Conservation (phyloP, 2,888 invertebrate genomes). For the Seira sanloemensis region DNA sequence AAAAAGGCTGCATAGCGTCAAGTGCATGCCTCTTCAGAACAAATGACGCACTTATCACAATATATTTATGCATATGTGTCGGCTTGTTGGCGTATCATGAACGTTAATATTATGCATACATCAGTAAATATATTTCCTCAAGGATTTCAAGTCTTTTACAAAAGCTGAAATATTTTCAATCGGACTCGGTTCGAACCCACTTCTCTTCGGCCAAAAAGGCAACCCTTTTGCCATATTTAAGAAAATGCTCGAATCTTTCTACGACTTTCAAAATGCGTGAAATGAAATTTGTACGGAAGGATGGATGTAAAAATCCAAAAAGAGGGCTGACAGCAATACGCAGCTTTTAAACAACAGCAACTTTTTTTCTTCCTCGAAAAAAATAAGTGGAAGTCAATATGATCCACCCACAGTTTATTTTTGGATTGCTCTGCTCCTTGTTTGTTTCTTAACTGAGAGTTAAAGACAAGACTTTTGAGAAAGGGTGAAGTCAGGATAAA, state of each 20-base stretch:
- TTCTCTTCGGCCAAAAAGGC: too few species aligned
- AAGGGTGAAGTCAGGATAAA: conserved; percentile 27
- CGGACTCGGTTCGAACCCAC: too few species aligned
- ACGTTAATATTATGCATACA: conserved; percentile 32
- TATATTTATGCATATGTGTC: conserved; percentile 31
- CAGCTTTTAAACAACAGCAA: conserved; percentile 28
- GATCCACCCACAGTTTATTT: conserved; percentile 62
- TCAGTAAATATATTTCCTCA: neutral
- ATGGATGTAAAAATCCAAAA: conserved; percentile 5
- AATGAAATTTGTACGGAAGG: conserved; percentile 56
- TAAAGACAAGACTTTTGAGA: neutral
- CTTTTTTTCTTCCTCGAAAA: conserved; percentile 19
- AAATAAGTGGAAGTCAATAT: conserved; percentile 58
- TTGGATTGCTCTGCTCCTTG: conserved; percentile 38
- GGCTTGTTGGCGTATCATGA: conserved; percentile 28
- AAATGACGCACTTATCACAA: conserved; percentile 45
- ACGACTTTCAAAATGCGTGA: conserved; percentile 57
- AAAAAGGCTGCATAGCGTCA: conserved; percentile 32
- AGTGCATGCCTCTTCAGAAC: conserved; percentile 26
- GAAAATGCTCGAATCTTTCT: neutral
- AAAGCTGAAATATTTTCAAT: too few species aligned
- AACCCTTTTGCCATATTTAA: too few species aligned
- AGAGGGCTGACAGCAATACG: conserved; percentile 1
- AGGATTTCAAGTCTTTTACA: too few species aligned
- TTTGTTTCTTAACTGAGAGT: neutral